phyloP scores from a whole-genome alignment of 2,888 invertebrate species.

The Xestia ashworthii region DNA sequence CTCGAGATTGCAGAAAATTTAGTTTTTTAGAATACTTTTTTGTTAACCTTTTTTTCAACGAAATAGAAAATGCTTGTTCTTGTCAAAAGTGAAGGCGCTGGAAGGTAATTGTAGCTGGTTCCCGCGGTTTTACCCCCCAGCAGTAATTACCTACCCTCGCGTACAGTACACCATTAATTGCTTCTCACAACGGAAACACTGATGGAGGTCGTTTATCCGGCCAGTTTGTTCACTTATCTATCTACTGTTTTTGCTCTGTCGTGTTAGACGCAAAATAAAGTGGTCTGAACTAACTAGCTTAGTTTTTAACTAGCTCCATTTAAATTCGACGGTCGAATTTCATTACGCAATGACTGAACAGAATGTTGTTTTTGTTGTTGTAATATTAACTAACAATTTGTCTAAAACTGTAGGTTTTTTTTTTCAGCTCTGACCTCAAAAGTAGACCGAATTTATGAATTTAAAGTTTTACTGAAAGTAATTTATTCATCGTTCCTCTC shows the following conservation, averaged over 20 bases:
- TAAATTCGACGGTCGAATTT: slow-evolving; percentile 59
- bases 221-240: slow-evolving; percentile 70
- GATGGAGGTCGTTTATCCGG: slow-evolving; percentile 76
- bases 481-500: slow-evolving; percentile 37
- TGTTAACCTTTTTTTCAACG: not conserved
- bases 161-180: slow-evolving; percentile 76
- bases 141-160: slow-evolving; percentile 76
- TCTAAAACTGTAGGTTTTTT: not conserved
- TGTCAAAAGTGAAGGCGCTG: slow-evolving; percentile 68
- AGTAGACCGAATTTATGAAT: slow-evolving; percentile 20
- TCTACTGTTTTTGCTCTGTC: slow-evolving; percentile 65
- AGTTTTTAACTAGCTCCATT: slow-evolving; percentile 64
- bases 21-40: not conserved
- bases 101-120: slow-evolving; percentile 68
- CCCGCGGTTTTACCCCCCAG: slow-evolving; percentile 62
- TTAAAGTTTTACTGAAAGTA: slow-evolving; percentile 22
- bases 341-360: slow-evolving; percentile 45
- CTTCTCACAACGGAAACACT: slow-evolving; percentile 73
- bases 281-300: slow-evolving; percentile 66
- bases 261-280: slow-evolving; percentile 68
- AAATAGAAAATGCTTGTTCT: slow-evolving; percentile 40
- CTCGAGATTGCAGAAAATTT: not conserved
- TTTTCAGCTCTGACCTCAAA: slow-evolving; percentile 4
- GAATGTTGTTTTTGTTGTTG: slow-evolving; percentile 18
- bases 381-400: slow-evolving; percentile 1